A percentile compares a stretch with the other conserved stretches of the same genome.
phyloP scores from a whole-genome alignment of 2,888 invertebrate genomes.

The Philaethria dido region DNA sequence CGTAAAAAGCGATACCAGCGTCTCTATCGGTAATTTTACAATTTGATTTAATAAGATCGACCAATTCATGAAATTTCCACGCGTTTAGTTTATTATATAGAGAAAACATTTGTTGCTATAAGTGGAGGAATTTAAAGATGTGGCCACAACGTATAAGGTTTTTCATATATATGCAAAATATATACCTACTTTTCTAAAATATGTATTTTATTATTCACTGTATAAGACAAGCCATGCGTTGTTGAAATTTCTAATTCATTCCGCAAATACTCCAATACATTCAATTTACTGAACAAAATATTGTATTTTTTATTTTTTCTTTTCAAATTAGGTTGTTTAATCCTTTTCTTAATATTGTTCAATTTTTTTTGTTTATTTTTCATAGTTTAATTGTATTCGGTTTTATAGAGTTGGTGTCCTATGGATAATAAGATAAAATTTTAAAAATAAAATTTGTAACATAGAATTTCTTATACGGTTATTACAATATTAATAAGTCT shows the following conservation, averaged over 20 bases:
- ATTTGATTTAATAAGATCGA: no score
- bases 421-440: background rate
- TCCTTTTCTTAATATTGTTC: constrained; percentile 20
- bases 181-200: constrained; percentile 64
- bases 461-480: no score
- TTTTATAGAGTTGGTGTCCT: background rate
- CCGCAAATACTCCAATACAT: constrained; percentile 58
- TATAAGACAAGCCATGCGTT: constrained; percentile 68
- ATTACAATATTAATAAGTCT: no score
- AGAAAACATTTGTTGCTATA: no score
- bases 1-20: no score
- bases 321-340: constrained; percentile 47
- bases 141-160: no score
- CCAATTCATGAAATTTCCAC: no score
- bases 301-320: constrained; percentile 61
- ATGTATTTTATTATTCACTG: constrained; percentile 63
- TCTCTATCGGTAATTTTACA: no score
- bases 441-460: no score
- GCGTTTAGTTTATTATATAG: no score
- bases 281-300: constrained; percentile 50
- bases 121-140: no score
- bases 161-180: no score
- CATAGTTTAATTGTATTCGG: background rate
- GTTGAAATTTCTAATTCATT: constrained; percentile 64
- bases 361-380: constrained; percentile 15